phyloP scores from a whole-genome alignment of 2,888 invertebrate species.

The Yponomeuta malinellus region DNA sequence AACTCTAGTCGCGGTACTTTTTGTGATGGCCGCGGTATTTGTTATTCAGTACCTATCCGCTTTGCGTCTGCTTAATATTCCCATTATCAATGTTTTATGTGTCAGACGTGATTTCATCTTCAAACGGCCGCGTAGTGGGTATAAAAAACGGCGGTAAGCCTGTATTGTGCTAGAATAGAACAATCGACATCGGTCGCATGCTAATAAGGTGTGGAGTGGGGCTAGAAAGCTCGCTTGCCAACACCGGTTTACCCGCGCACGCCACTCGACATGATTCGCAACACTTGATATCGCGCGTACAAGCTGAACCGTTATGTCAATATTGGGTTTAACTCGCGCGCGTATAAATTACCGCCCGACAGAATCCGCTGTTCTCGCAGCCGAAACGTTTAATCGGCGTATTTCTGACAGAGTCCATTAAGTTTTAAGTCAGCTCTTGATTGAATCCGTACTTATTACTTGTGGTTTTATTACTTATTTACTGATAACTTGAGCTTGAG shows the following conservation, averaged over 20 bases:
- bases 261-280: background rate
- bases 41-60: background rate
- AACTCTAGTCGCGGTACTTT: too few relatives aligned
- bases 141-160: conserved; percentile 49
- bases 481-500: too few relatives aligned
- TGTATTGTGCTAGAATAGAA: conserved; percentile 49
- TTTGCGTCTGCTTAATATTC: conserved; percentile 31
- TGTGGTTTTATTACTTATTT: too few relatives aligned
- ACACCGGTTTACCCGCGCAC: too few relatives aligned
- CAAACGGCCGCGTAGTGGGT: conserved; percentile 30
- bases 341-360: too few relatives aligned
- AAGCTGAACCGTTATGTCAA: conserved; percentile 5
- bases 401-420: too few relatives aligned
- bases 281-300: background rate
- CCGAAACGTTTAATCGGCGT: too few relatives aligned
- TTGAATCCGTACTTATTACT: too few relatives aligned
- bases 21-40: background rate
- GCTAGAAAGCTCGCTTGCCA: too few relatives aligned
- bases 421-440: too few relatives aligned
- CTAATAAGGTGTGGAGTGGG: conserved; percentile 35
- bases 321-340: background rate
- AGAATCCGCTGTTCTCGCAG: too few relatives aligned
- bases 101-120: conserved; percentile 47
- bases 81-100: conserved; percentile 44
- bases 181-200: conserved; percentile 50